Conservation (phyloP, 2,797 vertebrate genomes). For the Remorina albescens region DNA sequence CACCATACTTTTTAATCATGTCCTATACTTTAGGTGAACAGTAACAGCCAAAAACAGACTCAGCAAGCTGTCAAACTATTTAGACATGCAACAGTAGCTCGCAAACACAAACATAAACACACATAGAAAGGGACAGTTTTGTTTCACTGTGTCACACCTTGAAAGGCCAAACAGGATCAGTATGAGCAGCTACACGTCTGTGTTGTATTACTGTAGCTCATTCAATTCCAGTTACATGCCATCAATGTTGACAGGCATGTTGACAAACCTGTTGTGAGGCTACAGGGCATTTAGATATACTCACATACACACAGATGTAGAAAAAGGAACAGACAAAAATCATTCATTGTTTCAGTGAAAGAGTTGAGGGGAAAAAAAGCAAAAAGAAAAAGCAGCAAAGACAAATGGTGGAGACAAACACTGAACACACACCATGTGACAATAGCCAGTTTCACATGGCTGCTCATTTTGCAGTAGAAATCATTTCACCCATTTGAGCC, state of each 20-base stretch:
- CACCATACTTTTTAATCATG: neutral
- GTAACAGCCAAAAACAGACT: neutral
- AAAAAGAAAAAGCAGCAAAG: constrained; percentile 8
- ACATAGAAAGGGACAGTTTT: neutral
- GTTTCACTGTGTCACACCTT: neutral
- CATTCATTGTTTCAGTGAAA: neutral
- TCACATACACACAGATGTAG: neutral
- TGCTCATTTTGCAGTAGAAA: constrained; percentile 15
- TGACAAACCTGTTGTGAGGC: constrained; percentile 59
- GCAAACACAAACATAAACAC: neutral
- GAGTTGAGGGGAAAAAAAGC: neutral
- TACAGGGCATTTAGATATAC: constrained; percentile 27
- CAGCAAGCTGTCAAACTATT: too few relatives aligned
- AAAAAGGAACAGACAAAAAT: neutral
- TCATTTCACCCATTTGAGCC: neutral
- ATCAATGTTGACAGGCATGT: constrained; percentile 41
- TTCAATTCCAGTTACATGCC: constrained; percentile 18
- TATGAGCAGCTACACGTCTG: constrained; percentile 5
- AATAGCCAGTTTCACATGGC: constrained; percentile 29
- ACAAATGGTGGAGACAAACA: constrained; percentile 6
- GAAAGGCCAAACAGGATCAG: neutral
- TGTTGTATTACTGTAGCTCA: neutral
- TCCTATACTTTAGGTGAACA: neutral
- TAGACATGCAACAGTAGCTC: neutral
- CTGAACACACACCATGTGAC: constrained; percentile 18